These are phyloP conservation scores for Staurois parvus DNA, from an alignment of 2,797 vertebrate species.

Conservation along the genomic window DNA sequence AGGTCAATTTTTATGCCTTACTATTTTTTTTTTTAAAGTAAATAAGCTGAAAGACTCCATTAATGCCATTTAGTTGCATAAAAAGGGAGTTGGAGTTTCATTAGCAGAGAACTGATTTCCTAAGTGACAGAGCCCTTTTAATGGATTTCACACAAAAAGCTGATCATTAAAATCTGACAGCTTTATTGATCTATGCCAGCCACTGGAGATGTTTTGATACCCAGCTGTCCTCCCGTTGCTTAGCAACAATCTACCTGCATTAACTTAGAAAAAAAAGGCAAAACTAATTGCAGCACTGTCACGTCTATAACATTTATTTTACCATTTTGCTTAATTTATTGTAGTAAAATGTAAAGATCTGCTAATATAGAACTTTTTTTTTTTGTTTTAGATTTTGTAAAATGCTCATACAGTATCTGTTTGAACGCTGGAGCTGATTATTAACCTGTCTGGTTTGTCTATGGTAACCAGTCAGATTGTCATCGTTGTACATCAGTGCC, in stretches of 20 bases:
- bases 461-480: neutral
- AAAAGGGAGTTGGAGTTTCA: slow-evolving; percentile 17
- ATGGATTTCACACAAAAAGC: slow-evolving; percentile 47
- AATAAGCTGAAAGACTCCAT: neutral
- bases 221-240: slow-evolving; percentile 33
- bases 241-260: slow-evolving; percentile 37
- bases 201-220: slow-evolving; percentile 37
- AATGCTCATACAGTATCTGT: neutral
- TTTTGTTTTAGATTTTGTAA: neutral
- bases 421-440: neutral
- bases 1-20: neutral
- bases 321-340: neutral
- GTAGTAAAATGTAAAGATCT: neutral
- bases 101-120: slow-evolving; percentile 35
- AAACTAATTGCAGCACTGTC: neutral
- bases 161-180: slow-evolving; percentile 43
- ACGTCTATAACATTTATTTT: neutral
- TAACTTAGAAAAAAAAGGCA: slow-evolving; percentile 13
- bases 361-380: neutral
- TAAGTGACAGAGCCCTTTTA: slow-evolving; percentile 21
- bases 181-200: slow-evolving; percentile 36
- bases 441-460: neutral
- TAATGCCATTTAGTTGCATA: neutral
- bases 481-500: neutral
- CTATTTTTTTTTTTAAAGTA: neutral